Percentiles rank a stretch among this genome's conserved stretches.
Evolutionary conservation across 2,888 invertebrate genomes (phyloP).

Genomic region (Harmothoe impar): DNA sequence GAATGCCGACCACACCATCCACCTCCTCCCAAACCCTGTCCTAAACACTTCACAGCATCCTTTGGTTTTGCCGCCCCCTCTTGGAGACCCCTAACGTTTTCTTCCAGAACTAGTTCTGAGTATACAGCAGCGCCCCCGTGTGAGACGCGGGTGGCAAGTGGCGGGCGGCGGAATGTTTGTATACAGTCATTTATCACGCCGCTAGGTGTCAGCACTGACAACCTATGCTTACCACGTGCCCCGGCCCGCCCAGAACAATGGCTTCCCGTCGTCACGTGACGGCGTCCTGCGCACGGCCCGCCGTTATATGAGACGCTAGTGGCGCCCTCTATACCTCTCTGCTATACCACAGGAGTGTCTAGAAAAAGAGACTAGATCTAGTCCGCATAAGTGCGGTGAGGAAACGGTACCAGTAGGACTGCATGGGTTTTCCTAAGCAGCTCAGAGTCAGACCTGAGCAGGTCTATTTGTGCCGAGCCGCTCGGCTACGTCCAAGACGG

Average conservation of each 20-base stretch:
- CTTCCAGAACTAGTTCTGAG: not conserved
- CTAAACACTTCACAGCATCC: not conserved
- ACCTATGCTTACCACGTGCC: slow-evolving; percentile 63
- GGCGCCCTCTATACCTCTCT: slow-evolving; percentile 1
- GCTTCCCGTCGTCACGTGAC: slow-evolving; percentile 53
- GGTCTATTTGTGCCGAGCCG: too few relatives aligned
- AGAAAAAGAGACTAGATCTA: too few relatives aligned
- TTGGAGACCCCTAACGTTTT: not conserved
- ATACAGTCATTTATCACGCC: slow-evolving; percentile 60
- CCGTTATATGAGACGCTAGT: not conserved
- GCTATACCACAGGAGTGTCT: not conserved
- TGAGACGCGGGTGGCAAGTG: slow-evolving; percentile 57
- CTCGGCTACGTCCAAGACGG: too few relatives aligned
- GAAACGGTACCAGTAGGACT: too few relatives aligned
- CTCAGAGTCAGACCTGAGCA: too few relatives aligned
- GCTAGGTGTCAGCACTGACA: slow-evolving; percentile 62
- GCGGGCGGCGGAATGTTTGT: slow-evolving; percentile 37
- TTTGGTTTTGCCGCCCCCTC: not conserved
- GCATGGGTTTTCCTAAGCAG: too few relatives aligned
- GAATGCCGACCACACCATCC: not conserved
- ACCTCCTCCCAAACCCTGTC: not conserved
- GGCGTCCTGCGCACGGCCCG: not conserved
- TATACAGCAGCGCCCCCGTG: slow-evolving; percentile 29
- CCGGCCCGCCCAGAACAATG: slow-evolving; percentile 45
- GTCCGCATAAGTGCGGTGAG: too few relatives aligned